These are phyloP conservation scores for Parazoanthus darwini DNA, from an alignment of 92 coral and sea anemone genomes.

Conservation along the genomic window DNA sequence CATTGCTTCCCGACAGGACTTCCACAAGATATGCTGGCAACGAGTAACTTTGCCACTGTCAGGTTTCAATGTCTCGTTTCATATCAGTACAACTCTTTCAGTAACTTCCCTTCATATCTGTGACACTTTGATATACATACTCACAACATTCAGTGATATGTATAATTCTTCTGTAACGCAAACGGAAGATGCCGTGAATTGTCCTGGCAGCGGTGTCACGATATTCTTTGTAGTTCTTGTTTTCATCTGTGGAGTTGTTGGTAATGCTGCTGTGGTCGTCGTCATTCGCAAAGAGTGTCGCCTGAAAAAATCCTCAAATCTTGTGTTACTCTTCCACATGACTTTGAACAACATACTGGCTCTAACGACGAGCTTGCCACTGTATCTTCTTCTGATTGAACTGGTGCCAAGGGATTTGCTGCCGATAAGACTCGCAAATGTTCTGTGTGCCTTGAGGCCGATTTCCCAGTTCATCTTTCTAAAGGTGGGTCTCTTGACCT, in stretches of 20 bases:
- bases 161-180: background rate
- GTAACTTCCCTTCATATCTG: background rate
- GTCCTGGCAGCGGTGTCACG: background rate
- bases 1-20: too few species aligned
- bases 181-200: background rate
- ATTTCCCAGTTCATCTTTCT: conserved; percentile 8
- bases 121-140: background rate
- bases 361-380: background rate
- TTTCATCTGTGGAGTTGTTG: background rate
- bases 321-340: conserved; percentile 14
- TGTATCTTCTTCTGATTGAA: background rate
- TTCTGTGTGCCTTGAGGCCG: conserved; percentile 8
- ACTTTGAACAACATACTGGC: conserved; percentile 10
- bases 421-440: background rate
- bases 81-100: too few species aligned
- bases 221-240: background rate
- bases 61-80: too few species aligned
- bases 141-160: background rate
- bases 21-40: too few species aligned
- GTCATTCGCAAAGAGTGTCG: background rate
- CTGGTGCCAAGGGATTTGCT: conserved; percentile 12
- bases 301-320: background rate
- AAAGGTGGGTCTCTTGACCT: background rate
- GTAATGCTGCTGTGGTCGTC: background rate
- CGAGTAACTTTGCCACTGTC: too few species aligned